Base-by-base conservation (phyloP, 2,888 invertebrate genomes). In the Netelia fuscicornis region DNA sequence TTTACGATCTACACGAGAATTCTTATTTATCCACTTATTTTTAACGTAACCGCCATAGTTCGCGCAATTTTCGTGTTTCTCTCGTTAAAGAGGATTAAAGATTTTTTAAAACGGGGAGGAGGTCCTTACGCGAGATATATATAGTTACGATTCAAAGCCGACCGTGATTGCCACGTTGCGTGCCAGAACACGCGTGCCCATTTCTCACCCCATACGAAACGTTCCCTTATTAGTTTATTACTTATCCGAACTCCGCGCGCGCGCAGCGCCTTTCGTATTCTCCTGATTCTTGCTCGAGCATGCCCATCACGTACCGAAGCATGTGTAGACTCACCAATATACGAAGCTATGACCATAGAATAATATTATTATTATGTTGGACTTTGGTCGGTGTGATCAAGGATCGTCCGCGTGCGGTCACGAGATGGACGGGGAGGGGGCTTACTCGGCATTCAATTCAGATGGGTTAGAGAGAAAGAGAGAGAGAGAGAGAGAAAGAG, bases 91-190 rank as follows among this genome's bases (percentile, higher is more conserved):
- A 37, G 8, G 6, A 37, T 37, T 37, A 6, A 37, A 37, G 37
- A 37, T 37, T 37, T 37, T 37, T 37, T 6, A 37, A 89, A 90
- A 90, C 87, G 89, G 88, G 89, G 84, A 84, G 72, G 88, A 81
- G 89, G 84, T 88, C 90, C 88, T 13, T 52, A 48, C 44, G 58
- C 48, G 74, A 74, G 72, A 78, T 83, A 79, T 72, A 86, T 83
- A 79, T 54, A 81, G 81, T 77, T 83, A 81, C 85, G 85, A 86
- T 85, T 84, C 77, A 52, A 71, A 23, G 72, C 54, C 70, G 88
- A 88, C 89, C 91, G 90, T 92, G 92, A 92, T 92, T 91, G 90
- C 90, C 84, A 86, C 89, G 89, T 92, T 90, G 92, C 92, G 91
- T 92, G 92, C 89, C 83, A 79, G 60, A 78, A 56, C 20, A 71